Evolutionary conservation across 2,113 vertebrate genomes (phyloP).

Genomic region (Chaetops frenatus): DNA sequence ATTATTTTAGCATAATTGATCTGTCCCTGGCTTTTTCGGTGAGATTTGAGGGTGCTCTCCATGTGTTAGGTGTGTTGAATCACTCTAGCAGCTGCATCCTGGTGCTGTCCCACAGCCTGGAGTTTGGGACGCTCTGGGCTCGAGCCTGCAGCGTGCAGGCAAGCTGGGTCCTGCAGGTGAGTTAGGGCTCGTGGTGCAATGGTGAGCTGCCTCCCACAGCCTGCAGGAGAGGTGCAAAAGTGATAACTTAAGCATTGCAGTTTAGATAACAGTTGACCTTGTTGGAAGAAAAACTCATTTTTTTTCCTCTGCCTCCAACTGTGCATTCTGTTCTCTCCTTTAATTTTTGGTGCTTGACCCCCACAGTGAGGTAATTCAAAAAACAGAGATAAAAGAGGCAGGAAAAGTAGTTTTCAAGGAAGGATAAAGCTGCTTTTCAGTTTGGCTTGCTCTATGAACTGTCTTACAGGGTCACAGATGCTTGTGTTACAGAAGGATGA

Average conservation of each 20-base stretch:
- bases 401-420: background rate
- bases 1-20: background rate
- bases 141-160: background rate
- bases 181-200: accelerated
- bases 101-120: background rate
- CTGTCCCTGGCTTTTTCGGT: background rate
- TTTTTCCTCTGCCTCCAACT: background rate
- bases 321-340: background rate
- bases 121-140: background rate
- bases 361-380: background rate
- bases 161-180: background rate
- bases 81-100: background rate
- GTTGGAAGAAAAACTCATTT: accelerated
- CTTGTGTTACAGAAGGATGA: background rate
- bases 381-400: background rate
- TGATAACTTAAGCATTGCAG: background rate
- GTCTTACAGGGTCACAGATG: background rate
- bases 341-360: background rate
- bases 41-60: background rate
- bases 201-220: background rate
- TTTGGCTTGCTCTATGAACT: background rate
- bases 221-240: background rate
- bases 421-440: background rate
- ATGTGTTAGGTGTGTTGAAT: background rate
- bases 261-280: background rate